Conservation (phyloP, 2,888 invertebrate genomes). For the Yponomeuta sedellus region DNA sequence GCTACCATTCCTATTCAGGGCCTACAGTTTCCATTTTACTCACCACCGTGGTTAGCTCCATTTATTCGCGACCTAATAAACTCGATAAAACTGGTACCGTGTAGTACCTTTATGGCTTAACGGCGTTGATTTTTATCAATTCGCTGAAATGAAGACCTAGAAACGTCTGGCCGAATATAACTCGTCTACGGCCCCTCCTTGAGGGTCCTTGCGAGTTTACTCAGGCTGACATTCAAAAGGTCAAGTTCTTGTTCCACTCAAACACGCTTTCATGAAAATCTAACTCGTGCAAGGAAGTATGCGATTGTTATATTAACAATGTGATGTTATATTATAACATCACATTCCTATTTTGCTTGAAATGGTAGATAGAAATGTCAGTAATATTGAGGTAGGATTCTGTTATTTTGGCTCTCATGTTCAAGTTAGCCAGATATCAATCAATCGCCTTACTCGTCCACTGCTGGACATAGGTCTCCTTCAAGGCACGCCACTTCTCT, state of each 20-base stretch:
- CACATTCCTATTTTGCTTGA: not conserved
- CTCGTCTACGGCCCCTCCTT: not conserved
- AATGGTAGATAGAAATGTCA: not conserved
- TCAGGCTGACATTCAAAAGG: not conserved
- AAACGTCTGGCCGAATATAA: not conserved
- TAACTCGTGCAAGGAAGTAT: not conserved
- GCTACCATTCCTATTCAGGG: conserved; percentile 44
- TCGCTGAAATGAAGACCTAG: not conserved
- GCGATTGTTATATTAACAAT: not conserved
- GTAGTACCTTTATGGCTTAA: not conserved
- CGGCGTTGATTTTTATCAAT: not conserved
- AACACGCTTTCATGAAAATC: not conserved
- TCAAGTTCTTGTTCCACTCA: not conserved
- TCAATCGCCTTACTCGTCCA: too few relatives aligned
- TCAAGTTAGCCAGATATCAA: too few relatives aligned
- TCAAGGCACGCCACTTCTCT: too few relatives aligned
- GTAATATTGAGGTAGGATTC: not conserved
- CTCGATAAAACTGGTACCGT: not conserved
- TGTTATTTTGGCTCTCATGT: not conserved
- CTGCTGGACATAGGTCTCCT: too few relatives aligned
- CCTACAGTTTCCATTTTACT: conserved; percentile 10
- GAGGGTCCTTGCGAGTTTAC: not conserved
- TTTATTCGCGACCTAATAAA: not conserved
- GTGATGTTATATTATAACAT: too few relatives aligned
- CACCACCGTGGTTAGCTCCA: not conserved